Percentiles rank a stretch among this genome's conserved stretches.
Evolutionary conservation across 2,888 invertebrate species (phyloP).

Genomic region (Orthosia incerta): DNA sequence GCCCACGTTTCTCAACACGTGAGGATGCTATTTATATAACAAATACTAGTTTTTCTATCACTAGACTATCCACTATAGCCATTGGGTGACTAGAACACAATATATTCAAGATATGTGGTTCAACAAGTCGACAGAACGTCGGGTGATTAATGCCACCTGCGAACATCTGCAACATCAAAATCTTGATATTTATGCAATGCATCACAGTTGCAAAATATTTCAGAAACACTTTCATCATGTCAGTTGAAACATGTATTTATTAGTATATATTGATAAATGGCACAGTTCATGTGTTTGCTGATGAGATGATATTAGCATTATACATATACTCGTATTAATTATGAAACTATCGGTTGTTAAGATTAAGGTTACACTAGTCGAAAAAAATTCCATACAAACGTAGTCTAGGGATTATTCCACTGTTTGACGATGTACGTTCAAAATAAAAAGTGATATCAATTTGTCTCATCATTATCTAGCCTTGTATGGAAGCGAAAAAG

Average conservation of each 20-base stretch:
- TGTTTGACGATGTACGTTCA: too few species aligned
- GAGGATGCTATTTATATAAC: conserved; percentile 37
- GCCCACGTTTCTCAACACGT: conserved; percentile 24
- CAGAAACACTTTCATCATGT: conserved; percentile 52
- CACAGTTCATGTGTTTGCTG: conserved; percentile 39
- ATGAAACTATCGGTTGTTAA: conserved; percentile 12
- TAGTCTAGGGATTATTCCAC: too few species aligned
- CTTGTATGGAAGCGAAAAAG: too few species aligned
- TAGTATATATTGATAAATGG: conserved; percentile 43
- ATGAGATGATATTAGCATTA: too few species aligned
- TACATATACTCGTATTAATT: conserved; percentile 16
- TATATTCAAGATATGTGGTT: conserved; percentile 37
- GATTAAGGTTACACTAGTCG: too few species aligned
- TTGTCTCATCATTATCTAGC: too few species aligned
- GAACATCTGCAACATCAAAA: conserved; percentile 53
- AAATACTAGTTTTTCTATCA: conserved; percentile 21
- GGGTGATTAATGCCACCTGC: conserved; percentile 40
- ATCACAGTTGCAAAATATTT: conserved; percentile 56
- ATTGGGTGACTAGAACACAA: conserved; percentile 5
- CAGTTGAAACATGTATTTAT: conserved; percentile 42
- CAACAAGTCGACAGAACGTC: conserved; percentile 3
- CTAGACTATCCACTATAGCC: background rate
- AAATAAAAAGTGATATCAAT: too few species aligned
- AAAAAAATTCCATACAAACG: too few species aligned
- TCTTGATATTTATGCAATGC: conserved; percentile 58